Percentiles rank a stretch among this genome's conserved stretches.
These are phyloP conservation scores for Rhinogobius similis DNA, from an alignment of 2,113 vertebrate genomes.

Conservation along the genomic window DNA sequence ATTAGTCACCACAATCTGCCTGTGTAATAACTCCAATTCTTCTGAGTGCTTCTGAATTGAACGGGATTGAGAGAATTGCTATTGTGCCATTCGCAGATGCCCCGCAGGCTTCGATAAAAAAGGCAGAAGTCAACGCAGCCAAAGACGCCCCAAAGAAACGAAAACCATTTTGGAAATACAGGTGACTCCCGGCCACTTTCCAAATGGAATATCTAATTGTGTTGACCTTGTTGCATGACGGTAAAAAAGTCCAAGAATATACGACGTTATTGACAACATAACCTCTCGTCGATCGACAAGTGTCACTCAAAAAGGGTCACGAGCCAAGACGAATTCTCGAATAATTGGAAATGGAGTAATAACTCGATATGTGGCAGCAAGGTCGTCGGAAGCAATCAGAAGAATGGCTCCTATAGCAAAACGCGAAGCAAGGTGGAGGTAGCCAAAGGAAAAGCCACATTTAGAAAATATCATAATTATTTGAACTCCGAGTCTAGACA, in stretches of 20 bases:
- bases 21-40: neutral
- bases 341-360: neutral
- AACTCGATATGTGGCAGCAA: slow-evolving; percentile 1
- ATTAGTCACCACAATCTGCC: neutral
- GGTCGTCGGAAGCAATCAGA: slow-evolving; percentile 13
- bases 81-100: slow-evolving; percentile 1
- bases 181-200: slow-evolving; percentile 1
- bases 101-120: neutral
- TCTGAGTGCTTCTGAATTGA: neutral
- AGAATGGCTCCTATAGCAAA: neutral
- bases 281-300: slow-evolving; percentile 19
- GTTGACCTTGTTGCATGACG: slow-evolving; percentile 13
- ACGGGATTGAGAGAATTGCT: neutral
- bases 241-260: neutral
- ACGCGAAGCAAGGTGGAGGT: neutral
- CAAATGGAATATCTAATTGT: slow-evolving; percentile 14
- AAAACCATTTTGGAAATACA: neutral
- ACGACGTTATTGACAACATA: slow-evolving; percentile 10
- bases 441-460: neutral
- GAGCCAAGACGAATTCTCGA: slow-evolving; percentile 16
- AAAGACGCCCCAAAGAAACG: slow-evolving; percentile 1
- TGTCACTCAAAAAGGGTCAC: slow-evolving; percentile 21
- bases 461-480: neutral
- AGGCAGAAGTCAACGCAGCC: no score
- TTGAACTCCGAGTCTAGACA: neutral